Base-by-base conservation (phyloP, 2,797 vertebrate genomes). In the Siniperca obscura region DNA sequence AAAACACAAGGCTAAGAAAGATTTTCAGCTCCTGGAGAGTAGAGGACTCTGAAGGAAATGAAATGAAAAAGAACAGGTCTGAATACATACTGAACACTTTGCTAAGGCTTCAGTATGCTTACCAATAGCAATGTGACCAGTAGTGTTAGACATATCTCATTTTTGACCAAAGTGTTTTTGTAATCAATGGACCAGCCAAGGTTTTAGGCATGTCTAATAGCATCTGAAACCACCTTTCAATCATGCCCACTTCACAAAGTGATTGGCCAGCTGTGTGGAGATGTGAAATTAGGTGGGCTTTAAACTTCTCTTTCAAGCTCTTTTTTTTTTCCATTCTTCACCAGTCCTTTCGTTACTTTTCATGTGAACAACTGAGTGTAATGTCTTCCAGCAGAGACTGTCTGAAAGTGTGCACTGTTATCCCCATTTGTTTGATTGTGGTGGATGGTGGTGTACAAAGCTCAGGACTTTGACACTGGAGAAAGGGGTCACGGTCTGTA, bases 91-190 rank as follows among this genome's bases (percentile, higher is more conserved):
- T 17, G 14, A 66, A 72, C 22, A 40, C 61, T 60, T 50, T 27
- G 21, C 40, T 34, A 16, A 38, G 22, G 44, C 16, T 11, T 68
- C 30, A 38, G 16, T 48, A 6, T 67, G 16, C 22, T 40, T 38
- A 56, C 4, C 14, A 52, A 27, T 11, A 70, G 34, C n/a, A 64
- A 21, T 4, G n/a, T 59, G 10, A 9, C 5, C 14, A 27, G 10
- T 13, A 4, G 17, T 59, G 9, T 36, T 73, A 56, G 16, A 70
- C 6, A 3, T 16, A 11, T 48, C 14, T 30, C 2, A 30, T 21
- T 48, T 48, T 19, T 4, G 8, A 65, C n/a, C 62, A 46, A 46
- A 65, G 16, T 66, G 64, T n/a, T 68, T 52, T 50, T 68, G 66
- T 34, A 11, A 67, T 67, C 1, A 34, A 48, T 52, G 14, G 44